These are phyloP conservation scores for Erynnis tages DNA, from an alignment of 2,888 invertebrate species.

Conservation along the genomic window DNA sequence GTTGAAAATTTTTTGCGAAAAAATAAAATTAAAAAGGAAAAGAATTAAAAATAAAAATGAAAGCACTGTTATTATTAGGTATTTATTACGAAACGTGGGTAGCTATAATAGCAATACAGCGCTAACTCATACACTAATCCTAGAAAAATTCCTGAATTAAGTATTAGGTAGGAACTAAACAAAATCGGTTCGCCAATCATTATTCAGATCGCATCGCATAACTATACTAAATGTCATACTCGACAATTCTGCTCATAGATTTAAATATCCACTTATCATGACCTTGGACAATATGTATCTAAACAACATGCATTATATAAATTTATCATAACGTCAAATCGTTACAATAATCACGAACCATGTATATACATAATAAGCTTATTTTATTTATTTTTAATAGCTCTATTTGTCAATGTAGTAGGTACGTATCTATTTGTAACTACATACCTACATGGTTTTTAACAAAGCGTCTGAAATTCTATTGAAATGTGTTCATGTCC, in stretches of 20 bases:
- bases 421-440: no score
- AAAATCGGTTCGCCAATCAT: conserved; percentile 30
- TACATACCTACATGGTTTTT: neutral
- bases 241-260: conserved; percentile 37
- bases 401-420: conserved; percentile 1
- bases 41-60: no score
- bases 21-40: no score
- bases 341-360: conserved; percentile 10
- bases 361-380: neutral
- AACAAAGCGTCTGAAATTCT: conserved; percentile 1
- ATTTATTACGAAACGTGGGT: neutral
- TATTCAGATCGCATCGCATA: conserved; percentile 50
- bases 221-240: conserved; percentile 47
- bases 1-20: no score
- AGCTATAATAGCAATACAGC: neutral
- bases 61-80: no score
- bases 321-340: neutral
- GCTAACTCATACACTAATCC: neutral
- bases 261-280: conserved; percentile 29
- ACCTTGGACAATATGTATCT: conserved; percentile 20
- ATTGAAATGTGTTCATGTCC: neutral
- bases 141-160: conserved; percentile 3
- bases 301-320: neutral
- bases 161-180: neutral
- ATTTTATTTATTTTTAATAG: conserved; percentile 12